These are phyloP conservation scores for Lasioglossum leucozonium DNA, from an alignment of 2,888 invertebrate species.

Conservation along the genomic window DNA sequence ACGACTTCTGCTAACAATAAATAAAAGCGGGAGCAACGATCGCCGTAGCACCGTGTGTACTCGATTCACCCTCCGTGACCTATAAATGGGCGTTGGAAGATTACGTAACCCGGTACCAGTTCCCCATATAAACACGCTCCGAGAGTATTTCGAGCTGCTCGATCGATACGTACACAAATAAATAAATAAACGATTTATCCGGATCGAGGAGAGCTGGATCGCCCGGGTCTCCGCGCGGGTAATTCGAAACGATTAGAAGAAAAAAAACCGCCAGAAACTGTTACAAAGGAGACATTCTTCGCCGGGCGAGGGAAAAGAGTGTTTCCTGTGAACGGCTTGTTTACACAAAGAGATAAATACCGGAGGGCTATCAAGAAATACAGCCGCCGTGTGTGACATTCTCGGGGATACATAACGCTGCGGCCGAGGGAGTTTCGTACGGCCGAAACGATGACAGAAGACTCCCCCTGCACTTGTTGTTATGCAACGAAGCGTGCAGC, in stretches of 20 bases:
- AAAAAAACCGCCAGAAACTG: conserved; percentile 11
- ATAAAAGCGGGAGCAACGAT: neutral
- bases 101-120: conserved; percentile 51
- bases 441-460: conserved; percentile 25
- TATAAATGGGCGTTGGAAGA: conserved; percentile 57
- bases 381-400: conserved; percentile 22
- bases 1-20: neutral
- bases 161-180: neutral
- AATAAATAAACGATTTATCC: neutral
- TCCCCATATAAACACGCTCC: neutral
- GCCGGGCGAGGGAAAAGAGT: neutral
- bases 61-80: conserved; percentile 52
- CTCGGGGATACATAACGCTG: neutral
- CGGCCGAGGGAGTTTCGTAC: conserved; percentile 8
- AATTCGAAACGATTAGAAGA: conserved; percentile 3
- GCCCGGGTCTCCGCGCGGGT: neutral
- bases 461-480: conserved; percentile 40
- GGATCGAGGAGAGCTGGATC: neutral
- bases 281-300: conserved; percentile 47
- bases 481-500: conserved; percentile 60
- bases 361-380: conserved; percentile 25
- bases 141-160: neutral
- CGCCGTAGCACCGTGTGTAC: neutral
- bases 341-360: conserved; percentile 58
- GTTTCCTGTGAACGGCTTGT: conserved; percentile 48